Evolutionary conservation across 2,888 invertebrate species (phyloP), one percentile per base, ranked within the genome.

Genomic region (Stenodera caucasica): DNA sequence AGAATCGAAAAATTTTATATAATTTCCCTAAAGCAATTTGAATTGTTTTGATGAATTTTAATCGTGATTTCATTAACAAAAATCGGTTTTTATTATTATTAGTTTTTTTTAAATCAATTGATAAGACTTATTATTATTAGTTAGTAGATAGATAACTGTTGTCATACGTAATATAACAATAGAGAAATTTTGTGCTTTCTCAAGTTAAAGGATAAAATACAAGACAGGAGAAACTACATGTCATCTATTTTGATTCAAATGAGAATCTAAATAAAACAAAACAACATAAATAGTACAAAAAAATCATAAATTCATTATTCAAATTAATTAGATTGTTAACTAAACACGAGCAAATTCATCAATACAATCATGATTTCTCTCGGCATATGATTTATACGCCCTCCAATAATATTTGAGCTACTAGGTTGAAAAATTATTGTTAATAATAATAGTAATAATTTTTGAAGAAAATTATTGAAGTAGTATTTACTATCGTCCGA

Each of bases 181-280:
- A 29, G 45, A 50, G 55, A 61, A 50, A 61, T 58, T 61, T 61
- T 61, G 50, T 55, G 57, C 58, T 61, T 61, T 61, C 61, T 61
- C 61, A 50, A 51, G 37, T 61, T 49, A 45, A 53, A 56, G 53
- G 57, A 61, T 60, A 21, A 35, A n/a, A 55, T 55, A 58, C 51
- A 29, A 49, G 61, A 61, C 23, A 49, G 33, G 61, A 61, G 61
- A 61, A 61, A 61, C 49, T 51, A 49, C 51, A 58, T 57, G 57
- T 54, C 61, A 61, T 57, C 49, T 55, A 40, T 26, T 53, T 21
- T 53, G 54, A 58, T 45, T 45, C n/a, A 8, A 5, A 15, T 18
- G 21, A 45, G 23, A 18, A 18, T 15, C 5, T 3, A 11, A 45
- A 23, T 23, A 23, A 23, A 45, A 58, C 55, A 54, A 61, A 57